Base-by-base conservation (phyloP, 1,140 invertebrate genomes). In the Alviniconcha marisindica region DNA sequence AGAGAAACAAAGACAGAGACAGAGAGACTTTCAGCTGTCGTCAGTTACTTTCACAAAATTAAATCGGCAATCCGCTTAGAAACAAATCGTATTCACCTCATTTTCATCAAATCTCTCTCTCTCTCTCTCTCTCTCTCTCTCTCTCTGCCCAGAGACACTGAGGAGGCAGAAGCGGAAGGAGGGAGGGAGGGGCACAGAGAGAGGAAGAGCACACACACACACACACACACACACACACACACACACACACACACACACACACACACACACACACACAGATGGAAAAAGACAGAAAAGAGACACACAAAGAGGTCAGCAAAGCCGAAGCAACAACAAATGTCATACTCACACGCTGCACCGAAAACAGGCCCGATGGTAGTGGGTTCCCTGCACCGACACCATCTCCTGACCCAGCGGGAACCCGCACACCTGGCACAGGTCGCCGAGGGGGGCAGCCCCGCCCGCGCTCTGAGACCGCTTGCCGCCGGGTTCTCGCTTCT, bases 301-400 rank as follows among this genome's bases (percentile, higher is more conserved):
- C 7, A 78, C 18, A 69, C 3, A 80, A 15, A 38, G 7, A 54
- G 24, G 21, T 24, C 18, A 40, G 7, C 18, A 24, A 44, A 33
- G 28, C 12, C n/a, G 4, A 28, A 5, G 44, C 24, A 77, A 38
- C 24, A 60, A 60, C 5, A 60, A 28, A 5, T 51, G 31, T 4
- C 36, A 86, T n/a, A n/a, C 87, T 85, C 84, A 88, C 87, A 85
- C 84, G 15, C 83, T 84, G 56, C 87, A 88, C 83, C 86, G 84
- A 82, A 88, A 88, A 77, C 87, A 88, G 10, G 80, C 77, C 0
- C 66, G 81, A 56, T 88, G 87, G 69, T 83, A 88, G 33, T 76
- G 82, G 36, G 74, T 63, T 12, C 87, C 81, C 36, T 83, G 56
- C 33, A 85, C 83, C 14, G 87, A 88, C 12, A 88, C 83, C 78